A percentile compares a stretch with the other conserved stretches of the same genome.
These are phyloP conservation scores for Cephus rjabovi DNA, from an alignment of 2,888 invertebrate species.

Conservation along the genomic window DNA sequence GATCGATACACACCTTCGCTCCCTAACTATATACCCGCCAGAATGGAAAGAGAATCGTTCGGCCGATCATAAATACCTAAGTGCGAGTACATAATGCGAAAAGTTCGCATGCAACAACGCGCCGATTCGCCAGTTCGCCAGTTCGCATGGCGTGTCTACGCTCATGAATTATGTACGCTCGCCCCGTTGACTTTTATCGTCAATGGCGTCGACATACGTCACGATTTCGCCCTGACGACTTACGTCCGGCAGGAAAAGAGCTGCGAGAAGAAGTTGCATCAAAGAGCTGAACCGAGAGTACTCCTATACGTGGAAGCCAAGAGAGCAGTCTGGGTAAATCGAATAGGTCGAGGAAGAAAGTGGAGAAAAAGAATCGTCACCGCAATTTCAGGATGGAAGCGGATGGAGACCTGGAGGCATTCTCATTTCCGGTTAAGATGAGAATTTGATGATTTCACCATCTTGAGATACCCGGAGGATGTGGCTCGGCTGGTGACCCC, in stretches of 20 bases:
- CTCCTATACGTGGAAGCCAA: neutral
- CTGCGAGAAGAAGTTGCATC: neutral
- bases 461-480: neutral
- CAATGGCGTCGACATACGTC: neutral
- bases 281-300: neutral
- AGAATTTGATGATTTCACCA: neutral
- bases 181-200: neutral
- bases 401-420: neutral
- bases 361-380: neutral
- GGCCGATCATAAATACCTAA: constrained; percentile 40
- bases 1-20: too few relatives aligned
- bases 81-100: constrained; percentile 36
- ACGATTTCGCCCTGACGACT: neutral
- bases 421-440: neutral
- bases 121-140: neutral
- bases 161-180: neutral
- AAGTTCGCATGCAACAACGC: constrained; percentile 36
- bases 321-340: neutral
- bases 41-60: constrained; percentile 26
- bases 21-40: too few relatives aligned
- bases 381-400: neutral
- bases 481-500: neutral
- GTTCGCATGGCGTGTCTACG: neutral
- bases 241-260: neutral
- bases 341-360: neutral